phyloP scores from a whole-genome alignment of 2,113 vertebrate genomes.

The Nycticorax nycticorax region DNA sequence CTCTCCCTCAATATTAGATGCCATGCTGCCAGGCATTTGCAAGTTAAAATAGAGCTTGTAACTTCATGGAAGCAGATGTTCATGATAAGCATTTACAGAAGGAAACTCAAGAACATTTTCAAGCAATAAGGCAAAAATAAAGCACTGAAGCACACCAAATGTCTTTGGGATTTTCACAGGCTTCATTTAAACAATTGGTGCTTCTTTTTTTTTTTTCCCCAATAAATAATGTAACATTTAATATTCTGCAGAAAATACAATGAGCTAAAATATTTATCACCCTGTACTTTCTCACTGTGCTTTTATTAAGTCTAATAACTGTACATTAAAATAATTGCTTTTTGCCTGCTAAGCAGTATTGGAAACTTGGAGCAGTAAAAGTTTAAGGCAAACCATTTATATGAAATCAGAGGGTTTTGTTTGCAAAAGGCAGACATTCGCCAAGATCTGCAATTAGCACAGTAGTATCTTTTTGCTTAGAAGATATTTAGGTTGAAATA shows the following conservation, averaged over 20 bases:
- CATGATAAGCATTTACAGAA: neutral
- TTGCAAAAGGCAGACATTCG: neutral
- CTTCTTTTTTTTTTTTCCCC: neutral
- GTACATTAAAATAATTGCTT: neutral
- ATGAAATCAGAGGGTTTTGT: neutral
- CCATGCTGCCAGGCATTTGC: neutral
- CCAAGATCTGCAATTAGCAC: neutral
- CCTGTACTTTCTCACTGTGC: constrained; percentile 28
- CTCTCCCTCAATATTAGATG: neutral
- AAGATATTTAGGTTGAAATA: neutral
- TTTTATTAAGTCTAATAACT: constrained; percentile 67
- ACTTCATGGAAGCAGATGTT: neutral
- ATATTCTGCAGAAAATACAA: constrained; percentile 53
- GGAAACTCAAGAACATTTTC: neutral
- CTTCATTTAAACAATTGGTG: constrained; percentile 8
- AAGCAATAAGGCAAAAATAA: neutral
- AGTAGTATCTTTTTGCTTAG: neutral
- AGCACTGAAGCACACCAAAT: neutral
- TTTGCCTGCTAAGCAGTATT: constrained; percentile 14
- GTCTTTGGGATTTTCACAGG: neutral
- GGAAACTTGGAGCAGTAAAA: neutral
- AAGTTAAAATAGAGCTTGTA: neutral
- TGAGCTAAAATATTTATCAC: constrained; percentile 45
- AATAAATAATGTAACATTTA: constrained; percentile 60
- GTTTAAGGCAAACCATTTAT: neutral